phyloP scores from a whole-genome alignment of 2,797 vertebrate genomes.

The Anolis apletophallus region DNA sequence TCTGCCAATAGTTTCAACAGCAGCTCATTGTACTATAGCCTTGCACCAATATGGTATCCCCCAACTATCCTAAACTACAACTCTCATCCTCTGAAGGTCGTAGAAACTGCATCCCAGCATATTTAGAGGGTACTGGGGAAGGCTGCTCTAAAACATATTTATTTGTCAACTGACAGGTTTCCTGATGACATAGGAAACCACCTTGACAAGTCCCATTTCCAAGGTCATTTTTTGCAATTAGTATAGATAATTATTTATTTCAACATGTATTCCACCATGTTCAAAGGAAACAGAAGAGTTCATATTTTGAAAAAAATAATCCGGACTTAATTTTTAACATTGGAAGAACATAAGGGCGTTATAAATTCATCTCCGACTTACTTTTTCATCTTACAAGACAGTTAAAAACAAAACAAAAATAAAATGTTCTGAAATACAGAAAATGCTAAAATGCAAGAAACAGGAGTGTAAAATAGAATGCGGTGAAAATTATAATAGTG shows the following conservation, averaged over 20 bases:
- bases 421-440: neutral
- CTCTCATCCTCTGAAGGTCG: neutral
- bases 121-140: neutral
- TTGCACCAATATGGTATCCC: neutral
- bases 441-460: neutral
- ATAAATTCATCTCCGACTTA: neutral
- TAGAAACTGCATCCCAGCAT: neutral
- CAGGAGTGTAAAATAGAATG: neutral
- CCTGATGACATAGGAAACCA: neutral
- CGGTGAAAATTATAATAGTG: neutral
- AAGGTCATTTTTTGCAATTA: neutral
- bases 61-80: neutral
- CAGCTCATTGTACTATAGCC: constrained; percentile 13
- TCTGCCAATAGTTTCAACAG: too few relatives aligned
- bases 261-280: neutral
- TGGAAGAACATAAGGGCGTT: neutral
- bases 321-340: neutral
- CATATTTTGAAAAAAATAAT: neutral
- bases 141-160: neutral
- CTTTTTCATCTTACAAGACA: neutral
- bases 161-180: neutral
- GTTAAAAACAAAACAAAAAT: neutral
- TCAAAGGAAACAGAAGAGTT: neutral
- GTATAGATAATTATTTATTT: neutral
- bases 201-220: neutral